These are phyloP conservation scores for Spongia lamella DNA, from an alignment of 37 sponge, comb jelly and placozoan species.

Conservation along the genomic window DNA sequence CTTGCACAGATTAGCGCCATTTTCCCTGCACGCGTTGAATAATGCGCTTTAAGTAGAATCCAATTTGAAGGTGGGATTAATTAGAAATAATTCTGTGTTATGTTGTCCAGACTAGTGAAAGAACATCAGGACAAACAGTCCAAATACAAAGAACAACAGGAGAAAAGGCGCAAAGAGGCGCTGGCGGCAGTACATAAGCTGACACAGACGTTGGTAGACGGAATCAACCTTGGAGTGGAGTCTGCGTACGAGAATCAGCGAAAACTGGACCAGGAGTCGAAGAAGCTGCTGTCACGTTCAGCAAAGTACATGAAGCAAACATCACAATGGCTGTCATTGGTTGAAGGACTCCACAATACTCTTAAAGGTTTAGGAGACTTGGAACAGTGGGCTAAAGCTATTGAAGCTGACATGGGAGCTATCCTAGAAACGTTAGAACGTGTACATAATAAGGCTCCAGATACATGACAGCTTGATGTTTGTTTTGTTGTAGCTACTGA, in stretches of 20 bases:
- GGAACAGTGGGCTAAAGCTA: constrained; percentile 92
- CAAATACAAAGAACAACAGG: constrained; percentile 69
- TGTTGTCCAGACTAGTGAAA: constrained; percentile 83
- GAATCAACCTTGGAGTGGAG: constrained; percentile 80
- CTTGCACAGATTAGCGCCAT: constrained; percentile 95
- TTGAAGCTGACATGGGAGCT: constrained; percentile 86
- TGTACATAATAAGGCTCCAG: constrained; percentile 51
- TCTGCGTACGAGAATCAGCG: constrained; percentile 89
- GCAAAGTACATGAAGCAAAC: constrained; percentile 83
- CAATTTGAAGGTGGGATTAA: not conserved
- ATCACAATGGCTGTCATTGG: constrained; percentile 80
- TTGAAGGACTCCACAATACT: constrained; percentile 90
- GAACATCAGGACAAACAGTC: constrained; percentile 86
- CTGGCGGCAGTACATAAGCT: constrained; percentile 70
- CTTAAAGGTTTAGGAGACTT: constrained; percentile 92
- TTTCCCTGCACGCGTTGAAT: not conserved
- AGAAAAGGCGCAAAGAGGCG: constrained; percentile 75
- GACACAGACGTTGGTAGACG: constrained; percentile 77
- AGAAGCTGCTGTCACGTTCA: constrained; percentile 77
- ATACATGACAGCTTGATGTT: too few species aligned
- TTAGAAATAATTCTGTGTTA: constrained; percentile 12
- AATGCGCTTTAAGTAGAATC: not conserved
- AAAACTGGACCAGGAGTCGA: constrained; percentile 78
- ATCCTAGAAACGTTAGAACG: constrained; percentile 74
- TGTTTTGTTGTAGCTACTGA: too few species aligned